A percentile compares a stretch with the other conserved stretches of the same genome.
Evolutionary conservation across 53 echinoderm and acorn worm genomes (phyloP).

Genomic region (Echinarachnius parma): DNA sequence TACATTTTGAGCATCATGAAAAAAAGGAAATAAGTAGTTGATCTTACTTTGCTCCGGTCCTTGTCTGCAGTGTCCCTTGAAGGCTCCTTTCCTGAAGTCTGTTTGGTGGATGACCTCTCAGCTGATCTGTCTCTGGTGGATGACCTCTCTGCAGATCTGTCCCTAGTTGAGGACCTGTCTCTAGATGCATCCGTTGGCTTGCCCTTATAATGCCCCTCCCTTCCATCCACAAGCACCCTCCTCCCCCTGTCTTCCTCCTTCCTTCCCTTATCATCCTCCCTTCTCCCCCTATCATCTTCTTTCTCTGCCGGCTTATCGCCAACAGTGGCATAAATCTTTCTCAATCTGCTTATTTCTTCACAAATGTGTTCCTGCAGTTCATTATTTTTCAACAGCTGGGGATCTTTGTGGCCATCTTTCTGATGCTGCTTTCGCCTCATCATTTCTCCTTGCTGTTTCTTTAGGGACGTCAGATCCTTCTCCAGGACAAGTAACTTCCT

Average conservation of each 20-base stretch:
- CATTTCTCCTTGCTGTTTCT: conserved; percentile 69
- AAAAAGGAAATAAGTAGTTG: too few species aligned
- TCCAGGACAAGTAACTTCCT: conserved; percentile 59
- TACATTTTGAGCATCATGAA: too few species aligned
- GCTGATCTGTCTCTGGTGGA: too few species aligned
- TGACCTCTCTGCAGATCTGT: too few species aligned
- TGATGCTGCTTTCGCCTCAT: conserved; percentile 75
- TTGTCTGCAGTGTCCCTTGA: too few species aligned
- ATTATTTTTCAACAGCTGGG: conserved; percentile 67
- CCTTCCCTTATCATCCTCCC: conserved; percentile 34
- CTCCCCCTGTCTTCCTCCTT: neutral
- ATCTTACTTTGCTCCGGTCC: too few species aligned
- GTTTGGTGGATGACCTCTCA: too few species aligned
- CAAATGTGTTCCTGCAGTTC: conserved; percentile 74
- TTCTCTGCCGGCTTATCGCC: conserved; percentile 32
- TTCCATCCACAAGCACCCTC: neutral
- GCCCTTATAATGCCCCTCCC: too few species aligned
- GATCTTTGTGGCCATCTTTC: conserved; percentile 76
- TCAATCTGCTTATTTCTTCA: conserved; percentile 59
- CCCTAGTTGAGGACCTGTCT: too few species aligned
- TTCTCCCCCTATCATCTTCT: conserved; percentile 3
- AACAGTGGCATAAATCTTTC: conserved; percentile 52
- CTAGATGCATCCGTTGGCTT: too few species aligned
- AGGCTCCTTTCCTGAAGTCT: too few species aligned
- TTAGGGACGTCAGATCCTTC: conserved; percentile 63